A percentile compares a stretch with the other conserved stretches of the same genome.
Conservation (phyloP, 2,888 invertebrate species). For the Aporophyla lueneburgensis region DNA sequence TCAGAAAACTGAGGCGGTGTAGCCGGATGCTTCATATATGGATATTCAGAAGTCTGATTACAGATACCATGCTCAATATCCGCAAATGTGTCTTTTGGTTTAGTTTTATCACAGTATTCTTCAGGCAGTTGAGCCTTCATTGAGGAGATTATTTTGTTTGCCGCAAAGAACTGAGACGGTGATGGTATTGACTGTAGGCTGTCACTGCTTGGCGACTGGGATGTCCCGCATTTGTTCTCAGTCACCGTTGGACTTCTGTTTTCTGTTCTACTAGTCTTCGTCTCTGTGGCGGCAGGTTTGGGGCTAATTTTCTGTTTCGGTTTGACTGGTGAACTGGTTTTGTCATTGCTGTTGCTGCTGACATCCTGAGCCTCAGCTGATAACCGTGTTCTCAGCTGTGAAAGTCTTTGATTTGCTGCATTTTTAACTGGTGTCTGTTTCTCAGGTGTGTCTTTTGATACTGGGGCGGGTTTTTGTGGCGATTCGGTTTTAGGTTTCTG, state of each 20-base stretch:
- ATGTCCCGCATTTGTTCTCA: constrained; percentile 75
- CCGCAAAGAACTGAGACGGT: constrained; percentile 87
- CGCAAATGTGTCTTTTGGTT: constrained; percentile 85
- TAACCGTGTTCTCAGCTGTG: constrained; percentile 77
- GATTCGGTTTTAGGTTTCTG: constrained; percentile 59
- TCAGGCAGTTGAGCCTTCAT: constrained; percentile 88
- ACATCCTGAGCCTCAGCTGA: constrained; percentile 74
- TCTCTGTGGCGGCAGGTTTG: constrained; percentile 71
- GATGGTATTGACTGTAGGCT: constrained; percentile 82
- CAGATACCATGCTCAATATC: constrained; percentile 87
- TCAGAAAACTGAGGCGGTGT: constrained; percentile 88
- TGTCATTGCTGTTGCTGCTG: constrained; percentile 66
- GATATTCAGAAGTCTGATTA: constrained; percentile 85
- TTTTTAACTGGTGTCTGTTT: constrained; percentile 75
- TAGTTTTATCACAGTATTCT: constrained; percentile 79
- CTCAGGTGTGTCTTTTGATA: constrained; percentile 46
- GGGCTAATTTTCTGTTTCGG: constrained; percentile 69
- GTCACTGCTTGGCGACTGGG: constrained; percentile 82
- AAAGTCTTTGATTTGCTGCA: constrained; percentile 78
- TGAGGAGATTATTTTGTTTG: constrained; percentile 86
- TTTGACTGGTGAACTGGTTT: constrained; percentile 66
- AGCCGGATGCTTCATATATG: constrained; percentile 84
- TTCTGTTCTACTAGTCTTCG: constrained; percentile 68
- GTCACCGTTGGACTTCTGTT: constrained; percentile 75
- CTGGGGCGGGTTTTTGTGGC: constrained; percentile 51